phyloP scores from a whole-genome alignment of 2,797 vertebrate species.

The Trachops cirrhosus region DNA sequence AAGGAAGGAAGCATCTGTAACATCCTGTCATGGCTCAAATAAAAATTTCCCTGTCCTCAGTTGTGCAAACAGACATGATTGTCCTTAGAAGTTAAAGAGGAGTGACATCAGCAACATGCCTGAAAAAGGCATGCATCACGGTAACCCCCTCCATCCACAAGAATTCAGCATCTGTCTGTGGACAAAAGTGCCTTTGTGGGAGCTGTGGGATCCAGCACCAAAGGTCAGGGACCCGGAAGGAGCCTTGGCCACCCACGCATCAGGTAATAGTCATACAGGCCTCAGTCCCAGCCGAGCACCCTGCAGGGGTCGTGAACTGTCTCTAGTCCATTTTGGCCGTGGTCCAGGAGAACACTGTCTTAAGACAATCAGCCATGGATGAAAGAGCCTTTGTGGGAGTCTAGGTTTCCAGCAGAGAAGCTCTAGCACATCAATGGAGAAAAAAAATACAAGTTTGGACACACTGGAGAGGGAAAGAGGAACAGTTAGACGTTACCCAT shows the following conservation, averaged over 20 bases:
- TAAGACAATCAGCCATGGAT: background rate
- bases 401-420: background rate
- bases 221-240: background rate
- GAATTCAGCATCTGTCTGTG: background rate
- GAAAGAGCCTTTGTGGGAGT: background rate
- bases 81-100: background rate
- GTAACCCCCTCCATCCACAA: background rate
- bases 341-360: background rate
- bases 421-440: background rate
- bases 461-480: background rate
- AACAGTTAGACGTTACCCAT: background rate
- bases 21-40: background rate
- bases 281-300: background rate
- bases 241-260: background rate
- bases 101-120: background rate
- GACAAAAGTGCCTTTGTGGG: background rate
- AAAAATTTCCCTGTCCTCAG: background rate
- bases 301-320: background rate
- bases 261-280: background rate
- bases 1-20: background rate
- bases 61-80: background rate
- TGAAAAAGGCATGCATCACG: background rate
- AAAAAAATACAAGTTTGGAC: background rate
- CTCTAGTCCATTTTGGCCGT: background rate
- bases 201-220: background rate